Evolutionary conservation across 2,113 vertebrate species (phyloP).

Genomic region (Trogon surrucura): DNA sequence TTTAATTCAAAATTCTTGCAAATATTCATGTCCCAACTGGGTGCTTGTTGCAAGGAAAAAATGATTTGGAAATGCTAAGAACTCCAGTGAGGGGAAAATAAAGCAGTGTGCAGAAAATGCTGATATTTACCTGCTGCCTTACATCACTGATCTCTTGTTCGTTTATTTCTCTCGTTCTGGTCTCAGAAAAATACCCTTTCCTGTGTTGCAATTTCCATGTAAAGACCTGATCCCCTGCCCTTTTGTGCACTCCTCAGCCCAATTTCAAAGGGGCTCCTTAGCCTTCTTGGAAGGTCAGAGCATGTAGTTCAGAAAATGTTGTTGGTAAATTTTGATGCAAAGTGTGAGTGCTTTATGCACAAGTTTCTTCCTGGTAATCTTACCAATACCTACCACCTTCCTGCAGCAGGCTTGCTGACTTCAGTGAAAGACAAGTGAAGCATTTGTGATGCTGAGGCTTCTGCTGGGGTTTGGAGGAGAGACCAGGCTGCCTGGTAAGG

Average conservation of each 20-base stretch:
- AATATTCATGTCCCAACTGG: background rate
- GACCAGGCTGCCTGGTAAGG: background rate
- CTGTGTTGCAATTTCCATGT: background rate
- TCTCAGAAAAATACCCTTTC: background rate
- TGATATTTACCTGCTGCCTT: background rate
- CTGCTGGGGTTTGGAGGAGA: background rate
- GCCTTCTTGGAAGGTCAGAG: background rate
- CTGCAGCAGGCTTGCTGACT: background rate
- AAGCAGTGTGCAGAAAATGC: rapidly evolving
- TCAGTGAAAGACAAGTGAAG: background rate
- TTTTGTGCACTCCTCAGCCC: background rate
- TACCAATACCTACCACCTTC: background rate
- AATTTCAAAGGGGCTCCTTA: background rate
- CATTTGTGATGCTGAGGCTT: background rate
- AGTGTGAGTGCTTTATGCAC: background rate
- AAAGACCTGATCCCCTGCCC: background rate
- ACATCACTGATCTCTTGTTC: background rate
- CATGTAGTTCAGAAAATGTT: background rate
- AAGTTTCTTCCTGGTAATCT: background rate
- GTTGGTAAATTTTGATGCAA: background rate
- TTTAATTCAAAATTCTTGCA: background rate
- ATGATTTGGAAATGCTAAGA: background rate
- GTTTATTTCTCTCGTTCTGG: background rate
- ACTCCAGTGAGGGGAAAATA: background rate
- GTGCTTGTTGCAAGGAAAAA: background rate